Conservation (phyloP, 1,140 invertebrate genomes). For the Drosophila pseudoobscura region DNA sequence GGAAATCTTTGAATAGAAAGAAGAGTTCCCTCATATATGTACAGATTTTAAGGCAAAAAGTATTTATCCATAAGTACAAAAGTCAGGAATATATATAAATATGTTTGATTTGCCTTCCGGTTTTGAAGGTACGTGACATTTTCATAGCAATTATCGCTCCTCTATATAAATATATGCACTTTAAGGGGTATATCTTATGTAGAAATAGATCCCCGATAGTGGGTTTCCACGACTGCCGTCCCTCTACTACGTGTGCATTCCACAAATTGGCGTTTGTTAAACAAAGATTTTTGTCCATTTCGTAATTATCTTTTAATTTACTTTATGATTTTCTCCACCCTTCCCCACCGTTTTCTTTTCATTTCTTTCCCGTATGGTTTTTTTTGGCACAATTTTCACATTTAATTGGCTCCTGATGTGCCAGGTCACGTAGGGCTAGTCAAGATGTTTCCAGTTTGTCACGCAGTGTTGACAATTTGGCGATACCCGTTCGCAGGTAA, state of each 20-base stretch:
- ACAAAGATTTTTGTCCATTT: slow-evolving; percentile 32
- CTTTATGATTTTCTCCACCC: slow-evolving; percentile 34
- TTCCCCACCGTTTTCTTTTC: slow-evolving; percentile 1
- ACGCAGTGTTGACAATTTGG: slow-evolving; percentile 85
- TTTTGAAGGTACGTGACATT: slow-evolving; percentile 28
- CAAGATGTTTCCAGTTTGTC: slow-evolving; percentile 88
- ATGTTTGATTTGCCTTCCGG: neutral
- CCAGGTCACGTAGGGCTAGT: slow-evolving; percentile 91
- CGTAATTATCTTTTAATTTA: slow-evolving; percentile 33
- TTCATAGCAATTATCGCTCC: slow-evolving; percentile 21
- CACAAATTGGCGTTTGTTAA: slow-evolving; percentile 34
- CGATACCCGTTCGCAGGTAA: slow-evolving; percentile 83
- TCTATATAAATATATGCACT: neutral
- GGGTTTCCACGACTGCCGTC: neutral
- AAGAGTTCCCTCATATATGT: too few relatives aligned
- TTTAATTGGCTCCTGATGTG: slow-evolving; percentile 70
- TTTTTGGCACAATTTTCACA: slow-evolving; percentile 64
- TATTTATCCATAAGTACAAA: too few relatives aligned
- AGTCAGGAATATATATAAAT: neutral
- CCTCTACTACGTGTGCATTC: slow-evolving; percentile 53
- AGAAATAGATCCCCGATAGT: neutral
- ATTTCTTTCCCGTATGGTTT: slow-evolving; percentile 49
- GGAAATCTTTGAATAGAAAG: too few relatives aligned
- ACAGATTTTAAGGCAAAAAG: too few relatives aligned
- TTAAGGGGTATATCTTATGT: slow-evolving; percentile 3